Conservation (phyloP, 2,888 invertebrate species). For the Gymnocheta viridis region DNA sequence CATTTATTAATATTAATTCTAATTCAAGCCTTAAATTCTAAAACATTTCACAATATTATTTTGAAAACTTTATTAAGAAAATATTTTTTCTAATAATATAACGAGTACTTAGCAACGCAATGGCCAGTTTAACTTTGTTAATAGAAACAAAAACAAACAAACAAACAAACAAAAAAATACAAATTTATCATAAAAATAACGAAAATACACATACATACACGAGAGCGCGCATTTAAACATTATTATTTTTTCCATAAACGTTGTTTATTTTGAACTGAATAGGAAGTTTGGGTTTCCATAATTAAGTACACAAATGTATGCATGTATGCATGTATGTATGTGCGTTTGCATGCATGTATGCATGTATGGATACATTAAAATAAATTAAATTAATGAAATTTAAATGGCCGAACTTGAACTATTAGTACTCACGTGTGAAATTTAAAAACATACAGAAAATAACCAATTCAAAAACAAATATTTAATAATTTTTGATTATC, state of each 20-base stretch:
- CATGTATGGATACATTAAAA: conserved; percentile 13
- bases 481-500: background rate
- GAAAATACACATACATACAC: background rate
- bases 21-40: conserved; percentile 13
- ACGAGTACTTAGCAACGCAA: background rate
- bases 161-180: too few relatives aligned
- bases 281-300: conserved; percentile 34
- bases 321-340: too few relatives aligned
- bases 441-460: conserved; percentile 32
- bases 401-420: conserved; percentile 55
- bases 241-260: background rate
- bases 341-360: too few relatives aligned
- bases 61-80: background rate
- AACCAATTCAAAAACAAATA: conserved; percentile 7
- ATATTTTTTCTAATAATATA: background rate
- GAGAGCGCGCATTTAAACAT: background rate
- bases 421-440: conserved; percentile 50
- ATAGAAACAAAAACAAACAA: conserved; percentile 2
- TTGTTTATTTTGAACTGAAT: conserved; percentile 20
- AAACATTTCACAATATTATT: background rate
- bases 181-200: too few relatives aligned
- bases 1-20: background rate
- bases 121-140: background rate
- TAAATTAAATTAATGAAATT: conserved; percentile 23
- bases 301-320: background rate